Conservation (phyloP, 2,888 invertebrate species). For the Ophion costatus region DNA sequence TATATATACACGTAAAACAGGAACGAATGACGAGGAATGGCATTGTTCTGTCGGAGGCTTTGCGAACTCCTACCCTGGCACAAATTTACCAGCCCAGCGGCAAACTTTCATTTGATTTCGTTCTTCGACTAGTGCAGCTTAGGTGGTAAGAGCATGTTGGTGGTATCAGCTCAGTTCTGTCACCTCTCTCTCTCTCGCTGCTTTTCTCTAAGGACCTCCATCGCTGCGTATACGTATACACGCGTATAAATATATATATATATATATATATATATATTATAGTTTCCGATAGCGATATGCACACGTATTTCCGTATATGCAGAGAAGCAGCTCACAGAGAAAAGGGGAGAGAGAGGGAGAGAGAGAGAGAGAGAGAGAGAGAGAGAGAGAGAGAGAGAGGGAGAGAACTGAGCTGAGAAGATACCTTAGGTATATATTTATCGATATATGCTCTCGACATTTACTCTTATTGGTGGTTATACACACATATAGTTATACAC, state of each 20-base stretch:
- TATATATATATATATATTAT: neutral
- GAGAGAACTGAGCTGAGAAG: too few species aligned
- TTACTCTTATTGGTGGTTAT: conserved; percentile 17
- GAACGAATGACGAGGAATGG: conserved; percentile 81
- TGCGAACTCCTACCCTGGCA: neutral
- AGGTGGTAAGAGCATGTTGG: conserved; percentile 22
- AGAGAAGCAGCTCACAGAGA: too few species aligned
- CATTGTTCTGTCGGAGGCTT: conserved; percentile 77
- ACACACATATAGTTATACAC: neutral
- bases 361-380: too few species aligned
- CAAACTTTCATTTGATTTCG: conserved; percentile 51
- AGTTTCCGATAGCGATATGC: too few species aligned
- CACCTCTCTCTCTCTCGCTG: conserved; percentile 38
- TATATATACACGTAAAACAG: conserved; percentile 55
- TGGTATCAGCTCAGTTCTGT: conserved; percentile 68
- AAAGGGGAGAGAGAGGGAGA: too few species aligned
- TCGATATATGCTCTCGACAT: conserved; percentile 42
- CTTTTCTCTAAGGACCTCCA: conserved; percentile 18
- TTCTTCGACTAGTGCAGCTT: conserved; percentile 18
- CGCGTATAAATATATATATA: neutral
- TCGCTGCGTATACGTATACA: neutral
- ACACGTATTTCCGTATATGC: too few species aligned
- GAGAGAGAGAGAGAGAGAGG: too few species aligned
- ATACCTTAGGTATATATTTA: conserved; percentile 6
- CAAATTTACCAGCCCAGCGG: conserved; percentile 60